Percentiles rank a stretch among this genome's conserved stretches.
phyloP scores from a whole-genome alignment of 2,797 vertebrate species.

The Phrynocephalus forsythii region DNA sequence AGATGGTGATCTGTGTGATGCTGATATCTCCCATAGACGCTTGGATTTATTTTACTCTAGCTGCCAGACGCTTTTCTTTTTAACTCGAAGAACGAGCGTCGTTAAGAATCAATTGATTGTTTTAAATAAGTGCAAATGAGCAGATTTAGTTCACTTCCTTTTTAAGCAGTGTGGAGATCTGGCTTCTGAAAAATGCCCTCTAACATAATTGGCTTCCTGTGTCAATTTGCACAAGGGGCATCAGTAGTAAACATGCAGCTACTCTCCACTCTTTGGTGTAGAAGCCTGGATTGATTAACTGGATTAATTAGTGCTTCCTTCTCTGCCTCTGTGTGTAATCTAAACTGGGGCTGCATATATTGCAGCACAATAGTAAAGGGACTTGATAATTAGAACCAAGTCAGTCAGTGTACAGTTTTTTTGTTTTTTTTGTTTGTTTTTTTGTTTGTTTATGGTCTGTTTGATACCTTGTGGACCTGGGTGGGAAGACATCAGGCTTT shows the following conservation, averaged over 20 bases:
- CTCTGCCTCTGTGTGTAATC: background rate
- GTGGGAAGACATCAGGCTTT: background rate
- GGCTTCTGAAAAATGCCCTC: background rate
- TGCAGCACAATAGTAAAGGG: background rate
- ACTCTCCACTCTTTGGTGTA: background rate
- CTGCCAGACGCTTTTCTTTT: background rate
- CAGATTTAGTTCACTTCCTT: background rate
- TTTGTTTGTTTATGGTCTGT: background rate
- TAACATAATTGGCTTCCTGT: background rate
- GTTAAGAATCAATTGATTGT: background rate
- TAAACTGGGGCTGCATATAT: background rate
- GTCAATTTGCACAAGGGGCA: background rate
- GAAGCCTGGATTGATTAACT: background rate
- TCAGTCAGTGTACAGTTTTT: background rate
- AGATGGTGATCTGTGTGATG: no score
- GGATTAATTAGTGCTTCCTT: slow-evolving; percentile 2
- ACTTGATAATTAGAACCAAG: background rate
- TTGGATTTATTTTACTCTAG: background rate
- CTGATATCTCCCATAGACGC: background rate
- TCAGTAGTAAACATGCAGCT: background rate
- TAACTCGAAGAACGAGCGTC: background rate
- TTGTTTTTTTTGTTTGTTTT: slow-evolving; percentile 5
- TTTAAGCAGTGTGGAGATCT: background rate
- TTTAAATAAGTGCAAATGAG: background rate
- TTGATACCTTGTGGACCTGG: background rate